phyloP scores from a whole-genome alignment of 2,113 vertebrate genomes.

The Sterna hirundo region DNA sequence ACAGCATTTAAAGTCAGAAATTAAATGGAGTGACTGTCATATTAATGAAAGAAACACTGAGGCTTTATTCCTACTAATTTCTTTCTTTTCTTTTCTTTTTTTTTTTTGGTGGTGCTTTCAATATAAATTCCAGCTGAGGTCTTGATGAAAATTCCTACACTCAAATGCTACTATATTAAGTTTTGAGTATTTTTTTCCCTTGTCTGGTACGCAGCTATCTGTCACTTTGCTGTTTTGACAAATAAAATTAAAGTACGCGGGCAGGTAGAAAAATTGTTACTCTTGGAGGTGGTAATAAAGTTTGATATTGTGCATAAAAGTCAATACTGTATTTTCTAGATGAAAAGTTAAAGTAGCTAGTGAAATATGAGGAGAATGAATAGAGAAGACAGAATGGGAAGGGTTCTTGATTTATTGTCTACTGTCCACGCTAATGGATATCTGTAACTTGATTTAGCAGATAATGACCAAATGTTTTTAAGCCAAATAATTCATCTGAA shows the following conservation, averaged over 20 bases:
- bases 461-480: background rate
- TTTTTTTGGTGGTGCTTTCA: background rate
- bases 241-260: background rate
- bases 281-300: background rate
- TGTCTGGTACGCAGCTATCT: background rate
- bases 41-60: background rate
- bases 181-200: background rate
- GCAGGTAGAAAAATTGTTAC: background rate
- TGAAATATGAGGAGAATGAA: background rate
- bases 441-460: slow-evolving; percentile 4
- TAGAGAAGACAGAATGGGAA: background rate
- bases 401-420: background rate
- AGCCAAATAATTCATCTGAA: background rate
- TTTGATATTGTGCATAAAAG: background rate
- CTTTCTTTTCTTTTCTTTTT: background rate
- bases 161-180: background rate
- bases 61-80: background rate
- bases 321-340: background rate
- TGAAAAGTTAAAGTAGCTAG: background rate
- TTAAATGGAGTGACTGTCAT: background rate
- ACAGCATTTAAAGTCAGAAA: background rate
- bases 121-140: background rate
- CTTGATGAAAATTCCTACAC: background rate
- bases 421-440: background rate
- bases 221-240: background rate